phyloP scores from a whole-genome alignment of 2,888 invertebrate species.

The Tenthredo distinguenda region DNA sequence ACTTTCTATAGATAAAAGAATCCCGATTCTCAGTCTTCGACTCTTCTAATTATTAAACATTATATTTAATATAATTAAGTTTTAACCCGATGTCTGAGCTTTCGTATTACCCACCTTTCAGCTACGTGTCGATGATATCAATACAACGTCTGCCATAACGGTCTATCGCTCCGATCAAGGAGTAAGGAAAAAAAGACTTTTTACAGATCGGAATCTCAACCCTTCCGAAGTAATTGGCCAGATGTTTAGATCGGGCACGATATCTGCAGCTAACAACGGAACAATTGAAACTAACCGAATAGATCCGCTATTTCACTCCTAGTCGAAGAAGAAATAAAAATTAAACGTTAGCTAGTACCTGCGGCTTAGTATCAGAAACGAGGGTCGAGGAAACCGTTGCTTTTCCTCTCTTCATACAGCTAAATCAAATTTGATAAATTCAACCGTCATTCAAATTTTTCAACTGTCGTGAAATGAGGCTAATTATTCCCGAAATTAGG shows the following conservation, averaged over 20 bases:
- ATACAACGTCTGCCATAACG: neutral
- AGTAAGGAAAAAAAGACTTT: neutral
- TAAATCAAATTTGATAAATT: neutral
- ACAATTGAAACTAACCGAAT: constrained; percentile 26
- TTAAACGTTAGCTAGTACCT: neutral
- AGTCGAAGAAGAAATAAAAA: neutral
- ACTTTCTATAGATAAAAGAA: neutral
- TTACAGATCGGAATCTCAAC: constrained; percentile 38
- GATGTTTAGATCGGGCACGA: constrained; percentile 39
- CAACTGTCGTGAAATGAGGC: neutral
- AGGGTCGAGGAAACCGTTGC: neutral
- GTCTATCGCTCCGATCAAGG: neutral
- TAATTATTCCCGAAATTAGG: neutral
- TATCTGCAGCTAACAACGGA: constrained; percentile 14
- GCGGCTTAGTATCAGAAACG: neutral
- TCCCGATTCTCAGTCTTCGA: neutral
- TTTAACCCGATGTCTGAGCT: neutral
- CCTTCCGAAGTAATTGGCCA: constrained; percentile 49
- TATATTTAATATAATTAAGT: neutral
- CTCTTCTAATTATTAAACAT: neutral
- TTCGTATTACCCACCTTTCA: neutral
- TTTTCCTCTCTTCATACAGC: neutral
- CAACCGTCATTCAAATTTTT: neutral
- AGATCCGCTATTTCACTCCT: neutral
- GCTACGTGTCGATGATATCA: constrained; percentile 27